These are phyloP conservation scores for Brotogeris chrysoptera DNA, from an alignment of 2,797 vertebrate species.

Conservation along the genomic window DNA sequence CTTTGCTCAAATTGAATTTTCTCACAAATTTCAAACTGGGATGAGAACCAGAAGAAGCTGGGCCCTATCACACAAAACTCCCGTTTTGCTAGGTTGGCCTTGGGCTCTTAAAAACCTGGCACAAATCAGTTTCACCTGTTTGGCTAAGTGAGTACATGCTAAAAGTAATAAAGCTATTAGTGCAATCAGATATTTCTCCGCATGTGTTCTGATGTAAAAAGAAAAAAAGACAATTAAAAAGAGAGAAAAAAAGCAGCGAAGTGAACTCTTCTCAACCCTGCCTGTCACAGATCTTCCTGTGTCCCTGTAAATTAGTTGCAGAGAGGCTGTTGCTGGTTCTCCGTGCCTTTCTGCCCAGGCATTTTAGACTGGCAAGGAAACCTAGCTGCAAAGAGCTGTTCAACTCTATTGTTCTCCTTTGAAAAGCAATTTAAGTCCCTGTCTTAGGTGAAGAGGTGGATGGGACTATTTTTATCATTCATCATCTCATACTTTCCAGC, in stretches of 20 bases:
- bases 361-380: not conserved
- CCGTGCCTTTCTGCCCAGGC: not conserved
- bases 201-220: conserved; percentile 74
- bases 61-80: conserved; percentile 78
- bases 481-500: not conserved
- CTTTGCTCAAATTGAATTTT: conserved; percentile 91
- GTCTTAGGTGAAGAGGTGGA: not conserved
- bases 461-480: not conserved
- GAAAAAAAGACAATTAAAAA: not conserved
- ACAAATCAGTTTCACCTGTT: conserved; percentile 94
- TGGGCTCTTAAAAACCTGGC: conserved; percentile 79
- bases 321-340: not conserved
- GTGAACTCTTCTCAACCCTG: conserved; percentile 83
- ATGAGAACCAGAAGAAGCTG: conserved; percentile 83
- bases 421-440: not conserved
- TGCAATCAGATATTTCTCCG: conserved; percentile 77
- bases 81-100: conserved; percentile 74
- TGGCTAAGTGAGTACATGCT: conserved; percentile 83
- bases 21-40: conserved; percentile 89
- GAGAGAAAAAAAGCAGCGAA: not conserved
- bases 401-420: not conserved
- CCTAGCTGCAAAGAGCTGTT: not conserved
- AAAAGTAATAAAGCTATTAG: conserved; percentile 83
- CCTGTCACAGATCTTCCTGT: conserved; percentile 70
- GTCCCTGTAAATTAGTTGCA: conserved; percentile 63